phyloP scores from a whole-genome alignment of 2,888 invertebrate species.

The Luperina nickerlii region DNA sequence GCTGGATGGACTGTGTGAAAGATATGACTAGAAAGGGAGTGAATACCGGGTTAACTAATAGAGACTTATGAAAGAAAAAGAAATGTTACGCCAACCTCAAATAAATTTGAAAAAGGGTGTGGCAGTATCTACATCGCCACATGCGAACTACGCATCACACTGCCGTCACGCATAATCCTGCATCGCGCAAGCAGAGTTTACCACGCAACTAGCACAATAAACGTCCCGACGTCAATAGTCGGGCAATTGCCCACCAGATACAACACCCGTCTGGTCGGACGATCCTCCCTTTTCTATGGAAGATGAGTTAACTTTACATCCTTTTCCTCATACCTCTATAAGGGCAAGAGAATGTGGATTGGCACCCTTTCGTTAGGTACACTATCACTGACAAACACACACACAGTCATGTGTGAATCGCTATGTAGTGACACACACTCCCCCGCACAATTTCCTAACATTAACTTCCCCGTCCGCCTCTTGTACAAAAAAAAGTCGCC shows the following conservation, averaged over 20 bases:
- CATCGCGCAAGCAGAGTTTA: neutral
- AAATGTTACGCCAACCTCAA: too few relatives aligned
- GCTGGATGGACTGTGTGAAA: neutral
- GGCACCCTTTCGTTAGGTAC: neutral
- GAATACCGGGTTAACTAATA: neutral
- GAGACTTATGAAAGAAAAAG: neutral
- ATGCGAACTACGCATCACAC: neutral
- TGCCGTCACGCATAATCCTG: neutral
- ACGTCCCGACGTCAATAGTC: neutral
- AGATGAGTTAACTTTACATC: neutral
- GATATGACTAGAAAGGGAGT: too few relatives aligned
- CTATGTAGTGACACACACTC: neutral
- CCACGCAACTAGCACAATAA: neutral
- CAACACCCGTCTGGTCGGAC: neutral
- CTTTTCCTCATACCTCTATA: neutral
- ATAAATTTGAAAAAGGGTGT: too few relatives aligned
- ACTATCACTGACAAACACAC: neutral
- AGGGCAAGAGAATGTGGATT: too few relatives aligned
- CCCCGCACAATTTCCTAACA: constrained; percentile 49
- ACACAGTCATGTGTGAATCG: neutral
- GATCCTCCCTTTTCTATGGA: too few relatives aligned
- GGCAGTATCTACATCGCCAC: neutral
- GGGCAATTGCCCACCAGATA: neutral
- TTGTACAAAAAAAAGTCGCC: constrained; percentile 57
- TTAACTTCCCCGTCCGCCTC: constrained; percentile 46